These are phyloP conservation scores for Celastrina argiolus DNA, from an alignment of 2,888 invertebrate genomes.

Conservation along the genomic window DNA sequence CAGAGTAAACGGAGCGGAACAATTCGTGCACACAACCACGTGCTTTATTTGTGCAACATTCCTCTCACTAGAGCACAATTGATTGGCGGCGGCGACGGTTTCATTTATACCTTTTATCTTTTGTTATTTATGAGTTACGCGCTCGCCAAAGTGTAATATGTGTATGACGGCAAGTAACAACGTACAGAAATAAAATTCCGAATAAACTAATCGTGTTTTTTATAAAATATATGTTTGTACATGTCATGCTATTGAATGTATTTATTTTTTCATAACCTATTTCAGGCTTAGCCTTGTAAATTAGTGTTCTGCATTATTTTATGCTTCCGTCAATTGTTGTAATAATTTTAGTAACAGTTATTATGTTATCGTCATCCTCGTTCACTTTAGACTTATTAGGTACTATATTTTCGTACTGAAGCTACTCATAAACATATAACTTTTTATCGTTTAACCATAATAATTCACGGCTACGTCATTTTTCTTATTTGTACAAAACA, in stretches of 20 bases:
- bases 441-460: no score
- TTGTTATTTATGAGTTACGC: slow-evolving; percentile 9
- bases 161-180: slow-evolving; percentile 17
- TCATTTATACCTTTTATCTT: slow-evolving; percentile 15
- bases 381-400: background rate
- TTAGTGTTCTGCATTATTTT: background rate
- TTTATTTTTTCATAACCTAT: background rate
- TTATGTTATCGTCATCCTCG: background rate
- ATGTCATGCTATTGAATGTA: background rate
- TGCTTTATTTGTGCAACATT: slow-evolving; percentile 69
- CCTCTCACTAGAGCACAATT: slow-evolving; percentile 50
- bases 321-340: background rate
- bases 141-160: slow-evolving; percentile 17
- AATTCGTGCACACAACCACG: slow-evolving; percentile 61
- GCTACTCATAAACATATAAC: background rate
- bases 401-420: background rate
- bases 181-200: slow-evolving; percentile 27
- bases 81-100: slow-evolving; percentile 42
- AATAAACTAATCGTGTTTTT: slow-evolving; percentile 8
- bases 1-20: slow-evolving; percentile 70
- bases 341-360: background rate
- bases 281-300: background rate
- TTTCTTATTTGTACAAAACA: no score
- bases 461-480: slow-evolving; percentile 33
- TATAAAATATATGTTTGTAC: background rate